phyloP scores from a whole-genome alignment of 1,140 invertebrate genomes.

The Brachionus paranguensis region DNA sequence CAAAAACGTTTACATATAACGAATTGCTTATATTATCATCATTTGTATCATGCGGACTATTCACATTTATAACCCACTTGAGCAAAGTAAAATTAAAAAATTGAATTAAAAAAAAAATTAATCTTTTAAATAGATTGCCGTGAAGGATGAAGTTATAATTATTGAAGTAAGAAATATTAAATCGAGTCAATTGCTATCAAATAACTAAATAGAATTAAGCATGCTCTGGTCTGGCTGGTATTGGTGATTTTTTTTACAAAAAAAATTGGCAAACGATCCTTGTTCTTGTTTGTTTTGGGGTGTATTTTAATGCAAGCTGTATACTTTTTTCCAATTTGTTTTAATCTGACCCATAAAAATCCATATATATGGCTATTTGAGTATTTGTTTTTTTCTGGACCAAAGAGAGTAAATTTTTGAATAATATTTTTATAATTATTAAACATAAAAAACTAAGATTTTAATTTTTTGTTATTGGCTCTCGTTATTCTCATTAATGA shows the following conservation, averaged over 20 bases:
- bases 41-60: not conserved
- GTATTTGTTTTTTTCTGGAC: not conserved
- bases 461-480: slow-evolving; percentile 3
- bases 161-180: slow-evolving; percentile 17
- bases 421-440: not conserved
- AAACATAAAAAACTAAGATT: not conserved
- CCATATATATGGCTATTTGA: slow-evolving; percentile 14
- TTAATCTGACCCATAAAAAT: not conserved
- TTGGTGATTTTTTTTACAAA: not conserved
- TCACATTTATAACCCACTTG: slow-evolving; percentile 6
- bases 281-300: not conserved
- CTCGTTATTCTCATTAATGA: not conserved
- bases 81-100: not conserved
- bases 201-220: not conserved
- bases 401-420: not conserved
- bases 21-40: not conserved
- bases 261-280: not conserved
- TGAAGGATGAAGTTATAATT: not conserved
- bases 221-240: slow-evolving; percentile 10
- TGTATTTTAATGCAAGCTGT: not conserved
- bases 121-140: not conserved
- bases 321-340: slow-evolving; percentile 24
- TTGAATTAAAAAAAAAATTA: not conserved
- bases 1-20: slow-evolving; percentile 21
- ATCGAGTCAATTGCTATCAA: not conserved